Percentiles rank a stretch among this genome's conserved stretches.
Conservation (phyloP, 2,113 vertebrate genomes). For the Sinocyclocheilus rhinocerous region DNA sequence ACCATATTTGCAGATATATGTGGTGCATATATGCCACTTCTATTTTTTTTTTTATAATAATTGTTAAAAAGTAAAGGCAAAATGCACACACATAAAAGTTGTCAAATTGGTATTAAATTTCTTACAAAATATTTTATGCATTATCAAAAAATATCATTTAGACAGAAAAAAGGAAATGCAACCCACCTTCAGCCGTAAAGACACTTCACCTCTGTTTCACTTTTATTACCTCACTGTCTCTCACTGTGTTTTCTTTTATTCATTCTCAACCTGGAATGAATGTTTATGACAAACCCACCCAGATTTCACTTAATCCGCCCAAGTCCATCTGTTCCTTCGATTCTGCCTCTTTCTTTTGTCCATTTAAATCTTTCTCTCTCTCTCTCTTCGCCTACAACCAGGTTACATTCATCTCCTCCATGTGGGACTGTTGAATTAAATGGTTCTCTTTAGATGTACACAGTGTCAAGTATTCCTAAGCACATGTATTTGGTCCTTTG, state of each 20-base stretch:
- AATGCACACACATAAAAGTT: neutral
- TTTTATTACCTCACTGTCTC: neutral
- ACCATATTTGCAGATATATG: neutral
- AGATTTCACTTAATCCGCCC: constrained; percentile 59
- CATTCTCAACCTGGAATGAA: constrained; percentile 39
- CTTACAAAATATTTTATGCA: neutral
- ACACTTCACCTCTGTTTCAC: neutral
- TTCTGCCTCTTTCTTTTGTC: constrained; percentile 62
- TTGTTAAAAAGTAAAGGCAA: neutral
- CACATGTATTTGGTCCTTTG: neutral
- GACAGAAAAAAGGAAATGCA: neutral
- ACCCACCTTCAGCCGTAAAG: constrained; percentile 26
- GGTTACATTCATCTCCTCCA: constrained; percentile 6
- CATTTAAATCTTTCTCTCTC: constrained; percentile 62
- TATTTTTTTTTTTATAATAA: no score
- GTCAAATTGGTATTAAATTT: neutral
- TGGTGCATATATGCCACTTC: neutral
- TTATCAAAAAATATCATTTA: neutral
- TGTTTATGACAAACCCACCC: constrained; percentile 65
- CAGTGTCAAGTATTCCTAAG: neutral
- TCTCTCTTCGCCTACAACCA: constrained; percentile 52
- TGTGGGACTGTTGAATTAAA: neutral
- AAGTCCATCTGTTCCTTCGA: constrained; percentile 58
- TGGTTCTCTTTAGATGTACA: neutral
- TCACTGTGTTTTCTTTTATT: constrained; percentile 49